Conservation (phyloP, 1,140 invertebrate genomes). For the Pemphigus obesinymphae region DNA sequence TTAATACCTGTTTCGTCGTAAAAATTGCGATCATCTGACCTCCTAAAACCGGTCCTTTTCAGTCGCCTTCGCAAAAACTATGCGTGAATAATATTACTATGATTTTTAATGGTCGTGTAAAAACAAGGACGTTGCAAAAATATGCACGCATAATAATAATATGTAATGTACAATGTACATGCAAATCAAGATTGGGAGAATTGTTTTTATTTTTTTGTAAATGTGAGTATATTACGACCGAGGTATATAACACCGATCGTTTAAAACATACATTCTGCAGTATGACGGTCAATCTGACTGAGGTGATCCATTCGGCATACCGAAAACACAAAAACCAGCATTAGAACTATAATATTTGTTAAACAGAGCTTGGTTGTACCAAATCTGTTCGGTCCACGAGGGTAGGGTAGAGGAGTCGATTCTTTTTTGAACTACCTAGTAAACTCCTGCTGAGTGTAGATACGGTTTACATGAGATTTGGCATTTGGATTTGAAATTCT, state of each 20-base stretch:
- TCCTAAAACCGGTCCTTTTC: not conserved
- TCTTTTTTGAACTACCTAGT: too few species aligned
- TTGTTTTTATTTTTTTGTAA: not conserved
- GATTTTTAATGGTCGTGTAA: not conserved
- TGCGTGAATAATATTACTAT: not conserved
- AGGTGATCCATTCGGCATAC: not conserved
- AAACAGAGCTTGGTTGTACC: too few species aligned
- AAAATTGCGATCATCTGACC: conserved; percentile 4
- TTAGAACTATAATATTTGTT: too few species aligned
- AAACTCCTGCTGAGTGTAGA: too few species aligned
- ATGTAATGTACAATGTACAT: not conserved
- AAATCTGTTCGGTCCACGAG: too few species aligned
- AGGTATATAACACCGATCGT: not conserved
- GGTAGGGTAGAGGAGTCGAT: too few species aligned
- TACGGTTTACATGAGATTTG: too few species aligned
- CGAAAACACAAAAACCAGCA: too few species aligned
- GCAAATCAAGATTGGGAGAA: not conserved
- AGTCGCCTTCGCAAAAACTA: not conserved
- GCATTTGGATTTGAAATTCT: too few species aligned
- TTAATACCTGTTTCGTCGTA: not conserved
- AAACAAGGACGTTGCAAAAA: conserved; percentile 3
- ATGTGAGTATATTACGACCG: not conserved
- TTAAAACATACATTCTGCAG: not conserved
- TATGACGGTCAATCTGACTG: not conserved
- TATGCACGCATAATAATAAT: not conserved